These are phyloP conservation scores for Cephus pygmeus DNA, from an alignment of 2,888 invertebrate genomes.

Conservation along the genomic window DNA sequence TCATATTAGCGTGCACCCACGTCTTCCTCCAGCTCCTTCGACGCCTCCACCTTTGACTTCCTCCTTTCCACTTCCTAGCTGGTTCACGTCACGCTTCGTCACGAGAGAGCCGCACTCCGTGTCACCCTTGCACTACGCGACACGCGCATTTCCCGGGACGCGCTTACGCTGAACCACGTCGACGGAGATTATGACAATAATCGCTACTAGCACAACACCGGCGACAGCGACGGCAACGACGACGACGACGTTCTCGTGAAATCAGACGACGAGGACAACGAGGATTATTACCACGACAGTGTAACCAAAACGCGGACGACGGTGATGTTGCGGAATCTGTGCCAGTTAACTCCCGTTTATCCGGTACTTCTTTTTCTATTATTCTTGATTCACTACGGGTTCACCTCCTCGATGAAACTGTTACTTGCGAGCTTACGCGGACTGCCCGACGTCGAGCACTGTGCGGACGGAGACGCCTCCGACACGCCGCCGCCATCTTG, in stretches of 20 bases:
- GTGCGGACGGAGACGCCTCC: slow-evolving; percentile 65
- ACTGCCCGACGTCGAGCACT: slow-evolving; percentile 62
- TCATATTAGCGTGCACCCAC: not conserved
- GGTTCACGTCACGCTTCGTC: not conserved
- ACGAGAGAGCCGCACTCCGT: not conserved
- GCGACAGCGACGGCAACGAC: slow-evolving; percentile 20
- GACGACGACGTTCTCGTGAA: slow-evolving; percentile 8
- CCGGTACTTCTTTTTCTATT: not conserved
- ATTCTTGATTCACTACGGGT: slow-evolving; percentile 7
- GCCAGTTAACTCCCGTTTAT: not conserved
- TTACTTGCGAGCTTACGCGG: slow-evolving; percentile 56
- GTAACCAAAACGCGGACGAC: not conserved
- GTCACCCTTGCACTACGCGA: not conserved
- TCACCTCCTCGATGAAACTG: slow-evolving; percentile 18
- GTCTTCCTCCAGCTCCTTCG: not conserved
- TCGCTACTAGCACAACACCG: not conserved
- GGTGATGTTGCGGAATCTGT: not conserved
- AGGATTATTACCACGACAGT: not conserved
- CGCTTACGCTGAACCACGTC: not conserved
- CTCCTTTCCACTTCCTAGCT: not conserved
- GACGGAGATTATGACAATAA: not conserved
- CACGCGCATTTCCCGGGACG: slow-evolving; percentile 3
- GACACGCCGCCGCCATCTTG: slow-evolving; percentile 63
- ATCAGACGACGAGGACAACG: not conserved
- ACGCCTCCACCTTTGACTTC: not conserved